Conservation (phyloP, 2,113 vertebrate genomes). For the Ploceus nigricollis region DNA sequence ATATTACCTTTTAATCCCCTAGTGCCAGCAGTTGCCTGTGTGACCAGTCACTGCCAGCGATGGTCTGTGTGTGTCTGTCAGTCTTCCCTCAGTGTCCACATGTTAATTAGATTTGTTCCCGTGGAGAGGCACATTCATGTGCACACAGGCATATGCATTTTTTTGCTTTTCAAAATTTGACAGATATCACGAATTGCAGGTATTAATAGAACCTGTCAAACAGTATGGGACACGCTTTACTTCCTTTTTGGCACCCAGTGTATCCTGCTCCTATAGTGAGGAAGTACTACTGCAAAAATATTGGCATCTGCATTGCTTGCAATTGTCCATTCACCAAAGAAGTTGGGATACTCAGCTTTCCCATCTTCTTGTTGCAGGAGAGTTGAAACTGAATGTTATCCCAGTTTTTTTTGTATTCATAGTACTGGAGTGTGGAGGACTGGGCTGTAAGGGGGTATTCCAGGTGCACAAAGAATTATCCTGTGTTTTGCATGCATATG, state of each 20-base stretch:
- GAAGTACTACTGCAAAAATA: neutral
- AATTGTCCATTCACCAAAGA: neutral
- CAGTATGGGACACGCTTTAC: neutral
- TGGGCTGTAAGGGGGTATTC: neutral
- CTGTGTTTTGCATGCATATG: neutral
- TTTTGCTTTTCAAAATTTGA: neutral
- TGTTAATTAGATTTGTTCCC: constrained; percentile 18
- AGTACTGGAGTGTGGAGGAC: neutral
- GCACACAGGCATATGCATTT: neutral
- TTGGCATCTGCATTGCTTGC: neutral
- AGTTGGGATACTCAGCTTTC: neutral
- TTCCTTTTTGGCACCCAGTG: neutral
- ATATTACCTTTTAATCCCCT: constrained; percentile 14
- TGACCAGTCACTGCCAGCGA: neutral
- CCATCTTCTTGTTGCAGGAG: neutral
- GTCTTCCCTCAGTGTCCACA: neutral
- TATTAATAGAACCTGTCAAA: neutral
- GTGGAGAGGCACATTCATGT: neutral
- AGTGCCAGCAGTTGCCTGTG: neutral
- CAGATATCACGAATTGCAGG: neutral
- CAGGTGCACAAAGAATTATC: neutral
- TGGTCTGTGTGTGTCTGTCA: neutral
- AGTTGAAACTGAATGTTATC: neutral
- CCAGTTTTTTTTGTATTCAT: neutral
- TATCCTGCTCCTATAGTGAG: neutral